Base-by-base conservation (phyloP, 2,797 vertebrate genomes). In the Urosaurus nigricauda region DNA sequence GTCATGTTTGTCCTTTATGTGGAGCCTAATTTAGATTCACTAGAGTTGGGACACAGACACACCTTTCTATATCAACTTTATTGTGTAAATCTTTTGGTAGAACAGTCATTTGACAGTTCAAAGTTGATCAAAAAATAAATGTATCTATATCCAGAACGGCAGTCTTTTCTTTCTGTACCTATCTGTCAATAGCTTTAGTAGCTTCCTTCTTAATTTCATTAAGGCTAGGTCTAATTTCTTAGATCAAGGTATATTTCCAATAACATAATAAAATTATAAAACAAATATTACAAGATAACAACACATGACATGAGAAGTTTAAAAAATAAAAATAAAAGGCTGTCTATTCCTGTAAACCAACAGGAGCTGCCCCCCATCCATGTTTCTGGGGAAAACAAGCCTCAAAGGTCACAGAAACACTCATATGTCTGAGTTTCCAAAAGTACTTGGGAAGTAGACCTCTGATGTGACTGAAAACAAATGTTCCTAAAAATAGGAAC, bases 361-460 rank as follows among this genome's bases (percentile, higher is more conserved):
- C 40, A 26, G 47, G 74, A 9, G n/a, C 35, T 24, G 29, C 19
- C 1, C 5, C 9, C 29, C 63, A 40, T 71, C 37, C 63, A 58
- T 53, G 16, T 60, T 21, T 29, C 40, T 17, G 19, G 29, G 65
- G 43, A 9, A 37, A 5, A 12, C 1, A 26, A 90, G 68, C 91
- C 60, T 86, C 79, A 68, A 85, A 88, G 40, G 26, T 88, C 79
- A n/a, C 4, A 63, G 11, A 56, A 87, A 60, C 80, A 53, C 70
- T 74, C 13, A 74, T 83, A n/a, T 35, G 16, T 16, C 29, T 29
- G 19, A 40, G 21, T 47, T 21, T 2, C 51, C 70, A 84, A 85
- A 43, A 37, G 3, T 37, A 47, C 19, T 35, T 74, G 19, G 65
- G 40, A 58, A 82, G 37, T 12, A 51, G 60, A 79, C 6, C 13